Conservation (phyloP, 2,888 invertebrate species). For the Penaeus monodon region DNA sequence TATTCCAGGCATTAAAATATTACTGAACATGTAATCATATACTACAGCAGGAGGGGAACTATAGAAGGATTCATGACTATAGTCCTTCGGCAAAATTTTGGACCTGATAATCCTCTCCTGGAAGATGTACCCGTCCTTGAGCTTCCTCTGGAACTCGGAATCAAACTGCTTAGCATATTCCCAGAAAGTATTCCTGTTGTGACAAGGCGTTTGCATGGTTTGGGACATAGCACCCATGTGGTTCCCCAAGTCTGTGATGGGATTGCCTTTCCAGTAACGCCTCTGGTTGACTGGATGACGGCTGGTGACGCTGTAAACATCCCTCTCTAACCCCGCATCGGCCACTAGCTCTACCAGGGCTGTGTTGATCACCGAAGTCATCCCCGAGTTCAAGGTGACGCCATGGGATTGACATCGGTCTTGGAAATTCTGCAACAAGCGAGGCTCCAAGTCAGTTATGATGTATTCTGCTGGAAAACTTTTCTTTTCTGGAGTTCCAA, state of each 20-base stretch:
- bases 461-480: not conserved
- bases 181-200: slow-evolving; percentile 16
- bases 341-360: slow-evolving; percentile 10
- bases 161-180: slow-evolving; percentile 9
- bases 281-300: not conserved
- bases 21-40: not conserved
- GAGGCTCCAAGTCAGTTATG: not conserved
- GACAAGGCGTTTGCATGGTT: not conserved
- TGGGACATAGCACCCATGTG: not conserved
- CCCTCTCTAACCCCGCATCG: slow-evolving; percentile 6
- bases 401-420: not conserved
- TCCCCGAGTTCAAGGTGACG: slow-evolving; percentile 3
- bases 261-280: not conserved
- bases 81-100: not conserved
- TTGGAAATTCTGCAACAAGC: not conserved
- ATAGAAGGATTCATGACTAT: not conserved
- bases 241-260: not conserved
- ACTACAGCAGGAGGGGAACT: not conserved
- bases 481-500: not conserved
- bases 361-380: slow-evolving; percentile 13
- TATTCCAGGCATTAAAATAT: not conserved
- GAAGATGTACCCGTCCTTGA: not conserved
- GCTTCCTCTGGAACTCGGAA: not conserved
- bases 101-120: not conserved
- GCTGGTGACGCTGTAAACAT: not conserved